Evolutionary conservation across 2,888 invertebrate genomes (phyloP), one percentile per base, ranked within the genome.

Genomic region (Ligdia adustata): DNA sequence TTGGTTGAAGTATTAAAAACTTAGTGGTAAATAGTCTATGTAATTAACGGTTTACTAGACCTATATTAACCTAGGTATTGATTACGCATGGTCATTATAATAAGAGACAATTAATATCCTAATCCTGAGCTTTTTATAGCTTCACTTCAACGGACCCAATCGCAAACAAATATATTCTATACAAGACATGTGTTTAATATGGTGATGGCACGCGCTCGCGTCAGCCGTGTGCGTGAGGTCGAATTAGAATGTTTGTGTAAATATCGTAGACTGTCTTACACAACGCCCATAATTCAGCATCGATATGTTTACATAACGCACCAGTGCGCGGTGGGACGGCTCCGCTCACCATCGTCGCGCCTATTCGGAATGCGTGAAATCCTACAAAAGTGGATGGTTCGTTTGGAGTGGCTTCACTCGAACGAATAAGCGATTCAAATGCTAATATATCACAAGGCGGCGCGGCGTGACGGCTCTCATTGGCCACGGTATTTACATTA

Each of bases 401-500:
- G 63, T 65, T 67, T 61, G 43, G 64, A 66, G 69, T 62, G 69
- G 72, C 59, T 62, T 62, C 62, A 64, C 61, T 63, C 62, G 58
- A 78, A 79, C 83, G 84, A 84, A 85, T 84, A 82, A 85, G 74
- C 85, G 82, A 80, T 88, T 86, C 83, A 83, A 89, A 89, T 87
- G 86, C 82, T 88, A 90, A 90, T 90, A 89, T 89, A 88, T 90
- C 88, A 89, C 89, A 69, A 77, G 81, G 82, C 84, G 82, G 86
- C 61, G 74, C 69, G 72, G 68, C 75, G 75, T 82, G 82, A 82
- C 77, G 82, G 54, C 75, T 72, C 80, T 82, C 79, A 90, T 90
- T 90, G 89, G 89, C 76, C 69, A 75, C 69, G 78, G 66, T 80
- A 75, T 83, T 82, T 80, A 79, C 81, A 90, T 89, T 87, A 87